These are phyloP conservation scores for Centroberyx gerrardi DNA, from an alignment of 2,797 vertebrate species.

Conservation along the genomic window DNA sequence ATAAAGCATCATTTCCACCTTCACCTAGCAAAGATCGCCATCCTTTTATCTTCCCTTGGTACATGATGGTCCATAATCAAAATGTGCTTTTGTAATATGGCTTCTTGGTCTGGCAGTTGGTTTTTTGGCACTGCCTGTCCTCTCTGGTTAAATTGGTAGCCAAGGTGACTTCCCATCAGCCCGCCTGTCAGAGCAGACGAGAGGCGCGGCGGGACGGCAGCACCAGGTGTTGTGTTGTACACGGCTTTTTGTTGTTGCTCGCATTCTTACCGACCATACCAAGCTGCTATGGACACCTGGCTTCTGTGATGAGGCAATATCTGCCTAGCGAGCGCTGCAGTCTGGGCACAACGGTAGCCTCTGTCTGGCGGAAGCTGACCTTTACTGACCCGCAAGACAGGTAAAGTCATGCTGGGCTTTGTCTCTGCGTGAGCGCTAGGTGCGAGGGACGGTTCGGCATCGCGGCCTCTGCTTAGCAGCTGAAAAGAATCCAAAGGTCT, in stretches of 20 bases:
- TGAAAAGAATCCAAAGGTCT: constrained; percentile 47
- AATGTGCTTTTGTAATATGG: not conserved
- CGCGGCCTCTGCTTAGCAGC: constrained; percentile 54
- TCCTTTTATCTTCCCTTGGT: constrained; percentile 11
- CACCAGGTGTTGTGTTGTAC: constrained; percentile 78
- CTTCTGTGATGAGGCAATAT: constrained; percentile 66
- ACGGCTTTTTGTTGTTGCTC: constrained; percentile 72
- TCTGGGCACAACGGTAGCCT: constrained; percentile 66
- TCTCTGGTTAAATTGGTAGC: constrained; percentile 41
- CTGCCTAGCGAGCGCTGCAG: constrained; percentile 57
- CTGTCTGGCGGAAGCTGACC: constrained; percentile 65
- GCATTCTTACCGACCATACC: constrained; percentile 62
- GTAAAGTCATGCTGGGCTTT: constrained; percentile 65
- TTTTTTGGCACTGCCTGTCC: not conserved
- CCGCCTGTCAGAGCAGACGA: constrained; percentile 58
- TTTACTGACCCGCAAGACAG: constrained; percentile 71
- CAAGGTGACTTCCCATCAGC: constrained; percentile 69
- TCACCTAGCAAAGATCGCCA: constrained; percentile 2
- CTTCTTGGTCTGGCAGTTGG: constrained; percentile 1
- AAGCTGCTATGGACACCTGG: constrained; percentile 80
- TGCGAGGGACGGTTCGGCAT: constrained; percentile 27
- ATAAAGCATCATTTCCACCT: constrained; percentile 18
- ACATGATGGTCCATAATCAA: constrained; percentile 1
- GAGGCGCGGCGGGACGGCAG: constrained; percentile 53
- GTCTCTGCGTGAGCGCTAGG: constrained; percentile 56